These are phyloP conservation scores for Gryllus bimaculatus DNA, from an alignment of 1,140 invertebrate genomes.

Conservation along the genomic window DNA sequence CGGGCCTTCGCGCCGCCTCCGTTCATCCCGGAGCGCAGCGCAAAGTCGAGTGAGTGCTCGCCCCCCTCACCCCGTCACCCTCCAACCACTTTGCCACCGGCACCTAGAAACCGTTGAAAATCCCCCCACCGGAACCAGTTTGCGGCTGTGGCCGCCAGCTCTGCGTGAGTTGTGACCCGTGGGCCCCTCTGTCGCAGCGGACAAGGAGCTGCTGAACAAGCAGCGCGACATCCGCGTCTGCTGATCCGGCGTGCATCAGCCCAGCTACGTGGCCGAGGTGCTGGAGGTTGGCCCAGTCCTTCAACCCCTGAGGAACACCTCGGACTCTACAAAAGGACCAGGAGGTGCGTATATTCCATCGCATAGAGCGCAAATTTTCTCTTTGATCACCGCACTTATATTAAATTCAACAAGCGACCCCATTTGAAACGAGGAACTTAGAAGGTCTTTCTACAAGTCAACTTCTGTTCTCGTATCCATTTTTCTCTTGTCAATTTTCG, in stretches of 20 bases:
- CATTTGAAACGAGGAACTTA: no score
- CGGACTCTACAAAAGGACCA: conserved; percentile 37
- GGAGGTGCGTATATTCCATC: neutral
- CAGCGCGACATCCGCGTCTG: conserved; percentile 50
- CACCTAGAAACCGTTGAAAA: no score
- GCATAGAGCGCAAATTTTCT: neutral
- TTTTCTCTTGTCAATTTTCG: no score
- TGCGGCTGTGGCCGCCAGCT: neutral
- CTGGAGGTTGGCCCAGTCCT: conserved; percentile 42
- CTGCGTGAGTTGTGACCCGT: neutral
- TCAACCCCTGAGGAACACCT: conserved; percentile 42
- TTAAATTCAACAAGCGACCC: no score
- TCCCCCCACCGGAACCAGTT: no score
- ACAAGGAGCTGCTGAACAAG: conserved; percentile 43
- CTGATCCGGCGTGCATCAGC: conserved; percentile 48
- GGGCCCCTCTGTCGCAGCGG: conserved; percentile 33
- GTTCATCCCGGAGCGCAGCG: no score
- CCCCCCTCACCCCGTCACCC: no score
- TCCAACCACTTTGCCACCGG: no score
- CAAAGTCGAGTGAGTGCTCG: no score
- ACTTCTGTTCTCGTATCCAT: no score
- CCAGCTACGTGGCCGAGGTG: conserved; percentile 38
- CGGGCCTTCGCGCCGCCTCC: neutral
- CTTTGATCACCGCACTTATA: no score
- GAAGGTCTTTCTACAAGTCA: no score